These are phyloP conservation scores for Fistularia commersonii DNA, from an alignment of 2,797 vertebrate species.

Conservation along the genomic window DNA sequence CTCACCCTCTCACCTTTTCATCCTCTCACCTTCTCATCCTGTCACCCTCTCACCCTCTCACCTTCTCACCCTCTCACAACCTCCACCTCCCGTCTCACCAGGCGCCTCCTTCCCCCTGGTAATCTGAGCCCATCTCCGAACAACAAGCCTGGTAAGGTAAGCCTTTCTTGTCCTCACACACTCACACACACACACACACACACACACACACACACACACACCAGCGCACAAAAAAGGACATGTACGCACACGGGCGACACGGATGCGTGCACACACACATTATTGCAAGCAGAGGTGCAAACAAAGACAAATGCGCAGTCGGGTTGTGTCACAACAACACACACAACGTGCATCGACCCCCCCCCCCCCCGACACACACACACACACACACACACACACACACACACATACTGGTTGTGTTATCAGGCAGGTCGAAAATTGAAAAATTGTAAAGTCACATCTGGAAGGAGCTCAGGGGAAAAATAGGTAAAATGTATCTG, in stretches of 20 bases:
- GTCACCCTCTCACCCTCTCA: constrained; percentile 1
- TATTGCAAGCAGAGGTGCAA: neutral
- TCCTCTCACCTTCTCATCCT: neutral
- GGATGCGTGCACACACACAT: constrained; percentile 3
- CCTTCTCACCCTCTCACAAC: constrained; percentile 41
- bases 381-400: neutral
- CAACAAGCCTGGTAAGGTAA: constrained; percentile 63
- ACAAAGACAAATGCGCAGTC: constrained; percentile 26
- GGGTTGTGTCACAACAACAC: neutral
- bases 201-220: constrained; percentile 9
- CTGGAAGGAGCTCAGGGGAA: too few species aligned
- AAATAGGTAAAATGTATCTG: too few species aligned
- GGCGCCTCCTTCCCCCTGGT: constrained; percentile 35
- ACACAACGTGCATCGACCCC: neutral
- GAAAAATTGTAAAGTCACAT: too few species aligned
- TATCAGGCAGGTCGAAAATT: too few species aligned
- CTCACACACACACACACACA: constrained; percentile 8
- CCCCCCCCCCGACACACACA: constrained; percentile 1
- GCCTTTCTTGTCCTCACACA: constrained; percentile 49
- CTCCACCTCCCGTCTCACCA: constrained; percentile 49
- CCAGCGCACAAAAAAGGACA: neutral
- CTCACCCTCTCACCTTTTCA: too few species aligned
- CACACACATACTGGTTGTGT: neutral
- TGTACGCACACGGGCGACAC: too few species aligned
- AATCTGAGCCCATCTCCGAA: constrained; percentile 55